Conservation (phyloP, 2,797 vertebrate genomes). For the Lutjanus argentimaculatus region DNA sequence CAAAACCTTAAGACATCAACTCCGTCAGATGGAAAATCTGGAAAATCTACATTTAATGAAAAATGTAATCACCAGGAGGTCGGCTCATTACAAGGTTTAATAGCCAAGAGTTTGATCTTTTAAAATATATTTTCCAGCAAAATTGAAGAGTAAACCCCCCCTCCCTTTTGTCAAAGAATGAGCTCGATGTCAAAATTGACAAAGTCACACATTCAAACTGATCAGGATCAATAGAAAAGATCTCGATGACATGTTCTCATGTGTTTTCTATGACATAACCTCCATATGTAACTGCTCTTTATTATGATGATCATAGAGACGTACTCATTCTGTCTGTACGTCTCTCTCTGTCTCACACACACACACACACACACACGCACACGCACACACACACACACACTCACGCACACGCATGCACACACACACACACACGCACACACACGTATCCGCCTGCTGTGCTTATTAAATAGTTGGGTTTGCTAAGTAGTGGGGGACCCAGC, state of each 20-base stretch:
- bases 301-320: background rate
- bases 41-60: no score
- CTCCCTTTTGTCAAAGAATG: no score
- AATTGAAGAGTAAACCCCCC: no score
- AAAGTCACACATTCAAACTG: no score
- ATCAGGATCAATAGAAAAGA: background rate
- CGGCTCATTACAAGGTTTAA: no score
- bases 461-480: slow-evolving; percentile 73
- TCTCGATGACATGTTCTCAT: background rate
- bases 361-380: background rate
- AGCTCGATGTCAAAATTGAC: no score
- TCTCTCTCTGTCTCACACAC: background rate
- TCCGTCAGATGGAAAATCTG: no score
- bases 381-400: background rate
- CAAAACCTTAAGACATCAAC: no score
- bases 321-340: background rate
- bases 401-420: slow-evolving; percentile 3
- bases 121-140: no score
- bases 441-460: slow-evolving; percentile 58
- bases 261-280: background rate
- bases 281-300: background rate
- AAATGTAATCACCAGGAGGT: no score
- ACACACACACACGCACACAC: background rate
- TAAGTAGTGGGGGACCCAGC: slow-evolving; percentile 60
- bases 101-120: no score